Conservation (phyloP, 2,888 invertebrate species). For the Drosophila neotestacea region DNA sequence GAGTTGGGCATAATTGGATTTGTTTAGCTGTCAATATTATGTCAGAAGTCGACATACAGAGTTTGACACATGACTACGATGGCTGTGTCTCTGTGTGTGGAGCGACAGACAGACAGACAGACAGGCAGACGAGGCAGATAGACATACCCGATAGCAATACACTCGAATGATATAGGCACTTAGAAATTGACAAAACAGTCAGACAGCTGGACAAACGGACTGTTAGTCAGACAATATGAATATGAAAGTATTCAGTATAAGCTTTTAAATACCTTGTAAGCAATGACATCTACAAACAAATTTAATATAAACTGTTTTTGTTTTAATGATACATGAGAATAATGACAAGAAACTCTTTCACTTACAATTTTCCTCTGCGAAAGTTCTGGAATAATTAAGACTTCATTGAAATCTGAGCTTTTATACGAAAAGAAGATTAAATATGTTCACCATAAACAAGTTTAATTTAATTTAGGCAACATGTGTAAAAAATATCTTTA, state of each 20-base stretch:
- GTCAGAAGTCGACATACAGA: constrained; percentile 78
- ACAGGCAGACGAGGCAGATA: constrained; percentile 22
- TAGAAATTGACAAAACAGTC: constrained; percentile 29
- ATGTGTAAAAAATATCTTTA: too few relatives aligned
- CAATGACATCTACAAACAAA: too few relatives aligned
- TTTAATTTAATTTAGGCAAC: too few relatives aligned
- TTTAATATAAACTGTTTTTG: too few relatives aligned
- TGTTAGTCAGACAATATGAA: constrained; percentile 37
- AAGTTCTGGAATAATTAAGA: too few relatives aligned
- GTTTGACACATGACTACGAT: constrained; percentile 58
- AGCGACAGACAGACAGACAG: constrained; percentile 31
- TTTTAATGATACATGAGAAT: too few relatives aligned
- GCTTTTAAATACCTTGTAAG: constrained; percentile 22
- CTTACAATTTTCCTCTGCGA: too few relatives aligned
- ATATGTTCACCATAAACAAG: too few relatives aligned
- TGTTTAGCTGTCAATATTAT: constrained; percentile 81
- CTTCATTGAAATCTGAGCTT: too few relatives aligned
- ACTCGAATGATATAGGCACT: constrained; percentile 41
- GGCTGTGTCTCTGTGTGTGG: background rate
- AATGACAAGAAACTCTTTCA: too few relatives aligned
- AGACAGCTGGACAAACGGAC: constrained; percentile 13
- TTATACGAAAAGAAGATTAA: too few relatives aligned
- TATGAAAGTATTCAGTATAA: constrained; percentile 22
- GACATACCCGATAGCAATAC: constrained; percentile 34
- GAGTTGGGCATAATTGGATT: constrained; percentile 79